Base-by-base conservation (phyloP, 2,113 vertebrate species). In the Ptychochromis oligacanthus region DNA sequence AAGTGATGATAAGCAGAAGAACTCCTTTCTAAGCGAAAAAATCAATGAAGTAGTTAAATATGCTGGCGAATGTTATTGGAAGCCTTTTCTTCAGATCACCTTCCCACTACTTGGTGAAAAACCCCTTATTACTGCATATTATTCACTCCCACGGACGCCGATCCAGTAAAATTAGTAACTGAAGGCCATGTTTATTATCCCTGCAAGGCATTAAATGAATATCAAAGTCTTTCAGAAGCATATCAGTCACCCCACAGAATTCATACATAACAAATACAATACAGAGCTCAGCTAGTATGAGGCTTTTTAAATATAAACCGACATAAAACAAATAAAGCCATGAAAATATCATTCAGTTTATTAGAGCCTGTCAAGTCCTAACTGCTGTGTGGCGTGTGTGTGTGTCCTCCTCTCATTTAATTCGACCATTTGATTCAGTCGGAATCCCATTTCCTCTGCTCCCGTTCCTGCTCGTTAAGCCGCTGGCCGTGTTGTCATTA, bases 341-440 rank as follows among this genome's bases (percentile, higher is more conserved):
- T 72, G 18, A 54, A 72, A 72, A 72, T 72, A 43, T 26, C 67
- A 54, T 72, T 72, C 7, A 54, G 11, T 54, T n/a, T 72, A 72
- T 34, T 54, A 72, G 67, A 72, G 46, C 1, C 1, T 34, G 26
- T 72, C 18, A 54, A 54, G 67, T 54, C 46, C 46, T 54, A 54
- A 49, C 38, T 36, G 28, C 36, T 28, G 2, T 22, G 13, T 75
- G 67, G 20, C 82, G 57, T 56, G 24, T 72, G 54, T 55, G 54
- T n/a, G 67, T 22, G 34, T 58, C 62, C 57, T 62, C 26, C 75
- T 46, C 59, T 82, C 31, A 55, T 81, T 86, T 86, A 77, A 80
- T 90, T 80, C 75, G 46, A 40, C 77, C 20, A n/a, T 80, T 81
- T 82, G 22, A 84, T 80, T 83, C 58, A 60, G 58, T 55, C 2